Base-by-base conservation (phyloP, 1,140 invertebrate genomes). In the Drosophila sp. region DNA sequence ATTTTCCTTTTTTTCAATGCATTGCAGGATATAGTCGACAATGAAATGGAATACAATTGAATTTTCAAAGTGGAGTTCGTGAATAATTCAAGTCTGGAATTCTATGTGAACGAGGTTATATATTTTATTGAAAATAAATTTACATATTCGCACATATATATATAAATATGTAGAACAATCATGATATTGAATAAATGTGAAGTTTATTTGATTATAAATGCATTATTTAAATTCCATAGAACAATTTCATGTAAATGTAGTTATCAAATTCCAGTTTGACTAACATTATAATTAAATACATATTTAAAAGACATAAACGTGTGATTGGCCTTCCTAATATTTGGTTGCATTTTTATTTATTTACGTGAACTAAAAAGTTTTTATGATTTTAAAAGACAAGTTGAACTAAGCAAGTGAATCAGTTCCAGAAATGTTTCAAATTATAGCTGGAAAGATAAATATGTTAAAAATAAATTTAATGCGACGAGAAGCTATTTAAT, bases 1-100 rank as follows among this genome's bases (percentile, higher is more conserved):
- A 84, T 65, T 45, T 58, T n/a, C n/a, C n/a, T n/a, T n/a, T 40
- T 79, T 76, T 82, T 83, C 67, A 76, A 67, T 83, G 76, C 65
- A 48, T 64, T 64, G 25, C 61, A 7, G 14, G 8, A 13, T 2
- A n/a, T 9, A 41, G 9, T 29, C 32, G 45, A 72, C 62, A 65
- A 72, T 72, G 61, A 65, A 57, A 65, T 53, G 32, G 34, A 65
- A 46, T 27, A 59, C 70, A 72, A 66, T 66, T 72, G 53, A 59
- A 67, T 59, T 72, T 59, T 18, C 38, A 72, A 66, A 50, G 40
- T 54, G 66, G 21, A 54, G 48, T 21, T 63, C 25, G 36, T 67
- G 48, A 66, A 72, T 66, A 72, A 58, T 58, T 25, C 53, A 66
- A 58, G 27, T 21, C n/a, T 50, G 2, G 13, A 32, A 32, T 50